Evolutionary conservation across 1,140 invertebrate species (phyloP), one percentile per base, ranked within the genome.

Genomic region (Leptinotarsa texana): DNA sequence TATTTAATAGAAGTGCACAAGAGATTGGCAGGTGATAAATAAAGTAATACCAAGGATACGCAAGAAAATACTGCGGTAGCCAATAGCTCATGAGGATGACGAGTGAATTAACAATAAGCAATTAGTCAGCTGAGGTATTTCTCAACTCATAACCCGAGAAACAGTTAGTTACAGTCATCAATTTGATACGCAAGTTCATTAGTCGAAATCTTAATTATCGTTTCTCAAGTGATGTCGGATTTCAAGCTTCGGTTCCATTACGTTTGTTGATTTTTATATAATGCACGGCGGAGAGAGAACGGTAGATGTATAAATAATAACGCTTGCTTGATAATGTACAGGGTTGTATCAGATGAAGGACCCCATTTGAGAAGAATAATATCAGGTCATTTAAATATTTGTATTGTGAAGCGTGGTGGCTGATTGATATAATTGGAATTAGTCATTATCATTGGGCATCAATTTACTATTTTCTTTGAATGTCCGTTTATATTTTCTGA

Each of bases 91-190:
- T 57, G 51, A 15, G 2, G 51, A 57, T 57, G 51, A 57, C 15
- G 51, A 57, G 51, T 57, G 51, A 18, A 57, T 18, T 57, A 15
- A 57, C 51, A 15, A 57, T 57, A 17, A 57, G 51, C n/a, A 57
- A 57, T 57, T 18, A 18, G 51, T 57, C 15, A 57, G n/a, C 4
- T 17, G 17, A 57, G 8, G 51, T 57, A 57, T 57, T 57, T 57
- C 51, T 57, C 51, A 57, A 57, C 51, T 57, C 51, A 17, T 17
- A 18, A 57, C 15, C 51, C 15, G n/a, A 57, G 51, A 57, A 57
- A 57, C 51, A 57, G 51, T 57, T 57, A 57, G 51, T 18, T 57
- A 57, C n/a, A 57, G 51, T 57, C 51, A 57, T 57, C 51, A 57
- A 57, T 57, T 57, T 57, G 51, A 57, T 57, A 57, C 51, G 51